These are phyloP conservation scores for Ceratina australensis DNA, from an alignment of 1,140 invertebrate genomes.

Conservation along the genomic window DNA sequence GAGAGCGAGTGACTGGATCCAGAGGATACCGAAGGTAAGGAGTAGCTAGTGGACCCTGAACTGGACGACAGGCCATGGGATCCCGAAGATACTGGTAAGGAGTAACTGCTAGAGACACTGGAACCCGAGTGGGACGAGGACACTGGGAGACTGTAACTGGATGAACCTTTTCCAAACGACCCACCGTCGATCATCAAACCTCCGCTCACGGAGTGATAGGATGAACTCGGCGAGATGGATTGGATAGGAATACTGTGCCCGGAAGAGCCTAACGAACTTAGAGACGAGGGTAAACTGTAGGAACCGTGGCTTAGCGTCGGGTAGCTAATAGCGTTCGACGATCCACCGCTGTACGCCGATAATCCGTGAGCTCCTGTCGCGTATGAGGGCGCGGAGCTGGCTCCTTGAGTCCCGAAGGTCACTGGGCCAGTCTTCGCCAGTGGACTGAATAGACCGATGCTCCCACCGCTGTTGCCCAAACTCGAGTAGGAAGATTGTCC, in stretches of 20 bases:
- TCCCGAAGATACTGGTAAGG: constrained; percentile 33
- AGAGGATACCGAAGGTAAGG: constrained; percentile 27
- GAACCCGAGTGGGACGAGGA: constrained; percentile 59
- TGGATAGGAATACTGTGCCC: constrained; percentile 51
- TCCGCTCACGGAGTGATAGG: constrained; percentile 58
- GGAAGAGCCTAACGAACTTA: constrained; percentile 23
- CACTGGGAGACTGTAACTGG: constrained; percentile 42
- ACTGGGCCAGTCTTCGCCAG: constrained; percentile 74
- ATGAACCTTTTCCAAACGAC: constrained; percentile 52
- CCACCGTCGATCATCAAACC: constrained; percentile 63
- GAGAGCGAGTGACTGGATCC: constrained; percentile 59
- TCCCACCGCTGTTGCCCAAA: constrained; percentile 27
- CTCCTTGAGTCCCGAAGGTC: constrained; percentile 65
- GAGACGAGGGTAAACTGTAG: constrained; percentile 35
- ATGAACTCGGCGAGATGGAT: constrained; percentile 52
- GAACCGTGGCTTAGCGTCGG: constrained; percentile 54
- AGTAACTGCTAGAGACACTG: constrained; percentile 8
- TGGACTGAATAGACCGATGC: constrained; percentile 50
- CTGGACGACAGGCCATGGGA: constrained; percentile 46
- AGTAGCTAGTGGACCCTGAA: constrained; percentile 43
- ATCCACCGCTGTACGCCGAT: constrained; percentile 52
- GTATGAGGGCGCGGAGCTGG: constrained; percentile 36
- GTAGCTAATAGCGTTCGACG: constrained; percentile 51
- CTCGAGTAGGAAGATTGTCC: constrained; percentile 50
- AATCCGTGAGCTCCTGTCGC: constrained; percentile 57